Evolutionary conservation across 2,797 vertebrate genomes (phyloP), one percentile per base, ranked within the genome.

Genomic region (Microctenopoma lineatum): DNA sequence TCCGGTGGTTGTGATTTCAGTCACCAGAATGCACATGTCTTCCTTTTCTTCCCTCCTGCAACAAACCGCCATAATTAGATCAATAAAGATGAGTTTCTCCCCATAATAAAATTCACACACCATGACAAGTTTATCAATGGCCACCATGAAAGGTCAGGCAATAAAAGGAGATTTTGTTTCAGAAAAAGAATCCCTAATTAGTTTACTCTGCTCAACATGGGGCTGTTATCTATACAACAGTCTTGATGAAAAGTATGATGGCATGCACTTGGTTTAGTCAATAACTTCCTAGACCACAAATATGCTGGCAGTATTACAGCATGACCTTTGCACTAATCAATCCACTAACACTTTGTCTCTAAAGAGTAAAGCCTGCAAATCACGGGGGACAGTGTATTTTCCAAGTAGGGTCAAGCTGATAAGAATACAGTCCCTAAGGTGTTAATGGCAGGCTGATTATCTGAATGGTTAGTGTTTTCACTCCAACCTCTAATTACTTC

Each of bases 281-380:
- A 92, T 93, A 92, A 80, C 83, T 80, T 91, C 86, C 61, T 64
- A 65, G 61, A 71, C 83, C 85, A 83, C 77, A 90, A 85, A 89
- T 90, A 64, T 83, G 59, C 80, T 87, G 83, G 79, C 84, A 81
- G 87, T 90, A 93, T 93, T 94, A 90, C 93, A 91, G 67, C 87
- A 87, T 91, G 93, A 95, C 93, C 93, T 92, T 85, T 90, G 87
- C 79, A 70, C 86, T 88, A 87, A 91, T 93, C 80, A 90, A 88
- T 87, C 84, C 42, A 76, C 83, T 62, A 86, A 81, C 70, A 79
- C 63, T 75, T 83, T 79, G 69, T 51, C 71, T 83, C 59, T 80
- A 68, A 89, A 76, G 57, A 86, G 38, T 62, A 75, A 79, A 80
- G 61, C 61, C 69, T 79, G 57, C 62, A 72, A 62, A 76, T 82